Conservation (phyloP, 2,888 invertebrate species). For the Thymelicus acteon region DNA sequence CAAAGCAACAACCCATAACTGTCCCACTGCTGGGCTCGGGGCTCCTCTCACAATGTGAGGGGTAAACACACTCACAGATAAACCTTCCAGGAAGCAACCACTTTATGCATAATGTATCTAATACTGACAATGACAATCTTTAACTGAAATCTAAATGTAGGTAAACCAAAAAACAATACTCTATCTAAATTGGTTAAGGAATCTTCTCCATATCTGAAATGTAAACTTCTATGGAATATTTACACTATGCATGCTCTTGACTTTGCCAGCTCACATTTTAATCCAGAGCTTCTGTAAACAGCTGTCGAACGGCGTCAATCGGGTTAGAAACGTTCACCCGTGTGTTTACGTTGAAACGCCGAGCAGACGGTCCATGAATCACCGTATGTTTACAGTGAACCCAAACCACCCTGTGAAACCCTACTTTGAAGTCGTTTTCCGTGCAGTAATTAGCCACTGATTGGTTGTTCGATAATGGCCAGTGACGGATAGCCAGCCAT, state of each 20-base stretch:
- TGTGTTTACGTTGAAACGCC: slow-evolving; percentile 58
- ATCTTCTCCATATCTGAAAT: neutral
- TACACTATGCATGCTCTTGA: slow-evolving; percentile 45
- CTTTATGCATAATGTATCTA: too few relatives aligned
- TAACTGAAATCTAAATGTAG: too few relatives aligned
- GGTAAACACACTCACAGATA: too few relatives aligned
- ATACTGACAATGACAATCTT: too few relatives aligned
- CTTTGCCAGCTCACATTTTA: slow-evolving; percentile 50
- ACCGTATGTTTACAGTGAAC: slow-evolving; percentile 51
- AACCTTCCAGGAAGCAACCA: too few relatives aligned
- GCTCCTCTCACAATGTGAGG: too few relatives aligned
- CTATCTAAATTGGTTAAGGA: neutral
- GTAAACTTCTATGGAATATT: slow-evolving; percentile 4
- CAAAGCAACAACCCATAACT: too few relatives aligned
- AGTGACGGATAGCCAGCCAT: too few relatives aligned
- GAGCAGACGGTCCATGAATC: slow-evolving; percentile 59
- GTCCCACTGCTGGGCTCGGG: too few relatives aligned
- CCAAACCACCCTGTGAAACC: slow-evolving; percentile 48
- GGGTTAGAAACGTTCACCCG: slow-evolving; percentile 50
- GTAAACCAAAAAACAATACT: too few relatives aligned
- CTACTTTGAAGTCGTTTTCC: slow-evolving; percentile 44
- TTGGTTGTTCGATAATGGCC: too few relatives aligned
- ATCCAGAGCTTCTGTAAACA: slow-evolving; percentile 62
- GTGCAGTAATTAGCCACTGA: slow-evolving; percentile 1
- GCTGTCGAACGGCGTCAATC: slow-evolving; percentile 66